Evolutionary conservation across 2,113 vertebrate species (phyloP).

Genomic region (Pygoscelis adeliae): DNA sequence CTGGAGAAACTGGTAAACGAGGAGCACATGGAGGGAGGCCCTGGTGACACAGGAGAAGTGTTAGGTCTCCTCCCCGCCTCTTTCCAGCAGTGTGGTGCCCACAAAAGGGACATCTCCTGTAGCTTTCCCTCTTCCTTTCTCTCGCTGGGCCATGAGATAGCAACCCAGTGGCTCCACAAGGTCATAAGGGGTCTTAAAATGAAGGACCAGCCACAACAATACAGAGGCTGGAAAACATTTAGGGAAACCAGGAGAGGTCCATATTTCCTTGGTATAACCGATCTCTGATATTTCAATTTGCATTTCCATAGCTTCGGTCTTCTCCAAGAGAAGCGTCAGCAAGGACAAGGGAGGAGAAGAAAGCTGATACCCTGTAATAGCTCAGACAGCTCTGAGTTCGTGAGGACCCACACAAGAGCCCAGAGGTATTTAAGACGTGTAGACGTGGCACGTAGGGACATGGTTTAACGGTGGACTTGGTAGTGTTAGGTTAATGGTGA

Average conservation of each 20-base stretch:
- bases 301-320: not conserved
- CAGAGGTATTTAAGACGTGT: not conserved
- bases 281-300: not conserved
- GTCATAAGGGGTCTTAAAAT: not conserved
- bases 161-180: not conserved
- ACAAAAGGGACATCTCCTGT: not conserved
- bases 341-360: not conserved
- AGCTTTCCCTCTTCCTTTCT: not conserved
- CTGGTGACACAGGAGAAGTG: rapidly evolving
- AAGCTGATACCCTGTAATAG: not conserved
- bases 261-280: not conserved
- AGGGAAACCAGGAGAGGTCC: not conserved
- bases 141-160: not conserved
- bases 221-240: not conserved
- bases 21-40: not conserved
- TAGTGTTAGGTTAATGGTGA: not conserved
- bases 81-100: not conserved
- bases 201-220: not conserved
- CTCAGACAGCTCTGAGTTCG: not conserved
- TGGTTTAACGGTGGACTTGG: not conserved
- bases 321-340: not conserved
- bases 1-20: not conserved
- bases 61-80: not conserved
- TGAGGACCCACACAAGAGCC: not conserved
- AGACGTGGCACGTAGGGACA: not conserved